Percentiles rank a stretch among this genome's conserved stretches.
These are phyloP conservation scores for Crambe crambe DNA, from an alignment of 37 sponge, comb jelly and placozoan genomes.

Conservation along the genomic window DNA sequence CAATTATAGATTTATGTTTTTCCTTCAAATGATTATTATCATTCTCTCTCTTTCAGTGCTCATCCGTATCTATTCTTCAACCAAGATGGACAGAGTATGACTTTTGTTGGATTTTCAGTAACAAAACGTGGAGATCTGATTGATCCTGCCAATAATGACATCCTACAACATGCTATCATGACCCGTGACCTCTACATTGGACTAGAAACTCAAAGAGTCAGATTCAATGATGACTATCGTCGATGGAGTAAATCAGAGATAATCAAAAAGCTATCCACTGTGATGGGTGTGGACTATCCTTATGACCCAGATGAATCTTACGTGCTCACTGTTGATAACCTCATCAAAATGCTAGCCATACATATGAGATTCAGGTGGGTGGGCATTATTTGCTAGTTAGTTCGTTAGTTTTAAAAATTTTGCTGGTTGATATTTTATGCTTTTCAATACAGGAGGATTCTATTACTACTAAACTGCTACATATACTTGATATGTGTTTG, in stretches of 20 bases:
- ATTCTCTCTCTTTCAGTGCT: slow-evolving; percentile 23
- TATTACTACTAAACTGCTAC: neutral
- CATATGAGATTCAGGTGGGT: slow-evolving; percentile 86
- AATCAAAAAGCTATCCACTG: slow-evolving; percentile 40
- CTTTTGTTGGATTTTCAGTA: slow-evolving; percentile 79
- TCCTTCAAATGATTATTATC: neutral
- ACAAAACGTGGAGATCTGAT: slow-evolving; percentile 46
- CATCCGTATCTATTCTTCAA: slow-evolving; percentile 95
- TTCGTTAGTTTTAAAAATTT: too few species aligned
- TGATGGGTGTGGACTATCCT: slow-evolving; percentile 49
- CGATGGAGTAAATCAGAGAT: slow-evolving; percentile 25
- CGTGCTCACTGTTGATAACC: slow-evolving; percentile 79
- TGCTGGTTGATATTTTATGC: too few species aligned
- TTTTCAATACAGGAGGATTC: too few species aligned
- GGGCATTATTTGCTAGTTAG: neutral
- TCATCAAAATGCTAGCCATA: slow-evolving; percentile 87
- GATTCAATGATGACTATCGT: slow-evolving; percentile 69
- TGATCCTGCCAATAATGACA: slow-evolving; percentile 22
- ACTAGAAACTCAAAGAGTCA: slow-evolving; percentile 36
- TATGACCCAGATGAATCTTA: slow-evolving; percentile 78
- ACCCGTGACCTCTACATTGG: slow-evolving; percentile 41
- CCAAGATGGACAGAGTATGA: slow-evolving; percentile 61
- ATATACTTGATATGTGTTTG: neutral
- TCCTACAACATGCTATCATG: slow-evolving; percentile 48
- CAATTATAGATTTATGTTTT: neutral